phyloP scores from a whole-genome alignment of 2,113 vertebrate species.

The Oplegnathus fasciatus region DNA sequence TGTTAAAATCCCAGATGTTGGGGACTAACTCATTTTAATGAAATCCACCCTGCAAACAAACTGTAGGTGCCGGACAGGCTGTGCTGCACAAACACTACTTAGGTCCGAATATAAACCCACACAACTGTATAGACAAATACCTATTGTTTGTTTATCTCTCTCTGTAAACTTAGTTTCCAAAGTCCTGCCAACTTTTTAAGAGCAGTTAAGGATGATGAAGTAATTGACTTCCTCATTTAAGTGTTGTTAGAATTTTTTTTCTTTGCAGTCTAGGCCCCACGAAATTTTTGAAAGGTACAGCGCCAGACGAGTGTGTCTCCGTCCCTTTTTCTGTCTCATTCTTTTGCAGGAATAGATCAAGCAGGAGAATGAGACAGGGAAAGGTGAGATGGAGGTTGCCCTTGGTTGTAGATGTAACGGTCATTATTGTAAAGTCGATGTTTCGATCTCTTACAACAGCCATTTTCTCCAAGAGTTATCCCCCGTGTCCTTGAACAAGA shows the following conservation, averaged over 20 bases:
- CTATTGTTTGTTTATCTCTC: not conserved
- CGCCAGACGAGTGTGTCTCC: not conserved
- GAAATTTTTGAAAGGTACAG: not conserved
- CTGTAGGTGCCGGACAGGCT: not conserved
- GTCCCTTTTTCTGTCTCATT: conserved; percentile 2
- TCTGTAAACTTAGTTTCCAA: not conserved
- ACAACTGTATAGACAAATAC: not conserved
- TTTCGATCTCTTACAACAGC: conserved; percentile 27
- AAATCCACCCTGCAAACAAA: conserved; percentile 10
- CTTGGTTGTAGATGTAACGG: conserved; percentile 13
- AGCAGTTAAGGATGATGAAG: not conserved
- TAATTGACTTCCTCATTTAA: not conserved
- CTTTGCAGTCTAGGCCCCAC: not conserved
- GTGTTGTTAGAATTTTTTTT: not conserved
- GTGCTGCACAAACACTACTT: not conserved
- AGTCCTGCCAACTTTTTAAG: not conserved
- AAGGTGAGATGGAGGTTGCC: conserved; percentile 36
- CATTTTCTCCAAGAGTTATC: conserved; percentile 8
- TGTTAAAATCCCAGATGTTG: conserved; percentile 7
- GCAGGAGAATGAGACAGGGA: not conserved
- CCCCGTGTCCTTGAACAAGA: conserved; percentile 30
- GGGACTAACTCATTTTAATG: not conserved
- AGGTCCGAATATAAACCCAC: not conserved
- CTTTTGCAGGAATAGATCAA: not conserved
- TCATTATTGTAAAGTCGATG: conserved; percentile 40